Conservation (phyloP, 2,797 vertebrate genomes). For the Nasua narica region DNA sequence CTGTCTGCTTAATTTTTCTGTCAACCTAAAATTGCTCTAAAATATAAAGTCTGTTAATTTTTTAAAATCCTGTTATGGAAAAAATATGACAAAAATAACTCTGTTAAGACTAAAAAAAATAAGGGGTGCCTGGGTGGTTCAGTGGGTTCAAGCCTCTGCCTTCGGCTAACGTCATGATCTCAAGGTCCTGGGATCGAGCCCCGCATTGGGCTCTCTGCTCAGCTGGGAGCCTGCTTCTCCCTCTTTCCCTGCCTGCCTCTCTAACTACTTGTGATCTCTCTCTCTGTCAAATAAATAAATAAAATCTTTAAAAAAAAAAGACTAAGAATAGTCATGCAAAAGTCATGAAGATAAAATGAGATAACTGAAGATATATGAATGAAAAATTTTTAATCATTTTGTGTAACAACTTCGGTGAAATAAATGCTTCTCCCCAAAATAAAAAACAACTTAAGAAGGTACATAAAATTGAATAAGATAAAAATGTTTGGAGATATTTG, state of each 20-base stretch:
- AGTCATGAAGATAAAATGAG: neutral
- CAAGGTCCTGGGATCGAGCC: too few relatives aligned
- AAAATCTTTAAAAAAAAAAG: neutral
- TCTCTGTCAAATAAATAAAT: too few relatives aligned
- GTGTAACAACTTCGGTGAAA: neutral
- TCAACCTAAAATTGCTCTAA: neutral
- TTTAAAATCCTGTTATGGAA: neutral
- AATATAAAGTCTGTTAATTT: neutral
- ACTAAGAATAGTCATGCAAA: neutral
- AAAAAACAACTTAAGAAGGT: conserved; percentile 1
- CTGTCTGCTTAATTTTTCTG: neutral
- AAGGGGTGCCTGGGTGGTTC: neutral
- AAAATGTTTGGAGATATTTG: neutral
- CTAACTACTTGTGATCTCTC: too few relatives aligned
- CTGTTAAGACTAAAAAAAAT: neutral
- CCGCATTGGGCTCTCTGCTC: too few relatives aligned
- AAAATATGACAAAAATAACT: neutral
- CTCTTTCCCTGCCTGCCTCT: too few relatives aligned
- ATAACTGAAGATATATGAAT: neutral
- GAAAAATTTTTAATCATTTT: neutral
- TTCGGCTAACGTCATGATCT: too few relatives aligned
- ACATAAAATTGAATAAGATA: neutral
- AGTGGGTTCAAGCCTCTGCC: too few relatives aligned
- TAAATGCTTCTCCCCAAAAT: neutral
- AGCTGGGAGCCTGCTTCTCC: too few relatives aligned